Evolutionary conservation across 2,888 invertebrate species (phyloP).

Genomic region (Caenorhabditis virilis): DNA sequence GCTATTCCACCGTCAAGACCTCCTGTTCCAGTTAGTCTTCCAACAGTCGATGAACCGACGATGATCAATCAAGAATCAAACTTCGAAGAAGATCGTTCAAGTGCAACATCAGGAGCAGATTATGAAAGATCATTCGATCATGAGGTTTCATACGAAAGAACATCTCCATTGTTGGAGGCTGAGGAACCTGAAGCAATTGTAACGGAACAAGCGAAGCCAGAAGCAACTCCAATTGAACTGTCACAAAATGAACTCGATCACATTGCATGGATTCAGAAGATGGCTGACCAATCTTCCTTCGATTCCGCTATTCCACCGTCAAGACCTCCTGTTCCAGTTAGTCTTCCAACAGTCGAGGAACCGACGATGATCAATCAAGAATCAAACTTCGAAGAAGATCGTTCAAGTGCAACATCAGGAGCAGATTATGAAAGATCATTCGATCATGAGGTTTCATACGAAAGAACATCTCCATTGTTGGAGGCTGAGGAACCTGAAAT

Average conservation of each 20-base stretch:
- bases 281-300: constrained; percentile 12
- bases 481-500: constrained; percentile 29
- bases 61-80: neutral
- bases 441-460: neutral
- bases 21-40: neutral
- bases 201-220: too few species aligned
- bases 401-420: neutral
- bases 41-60: neutral
- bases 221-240: too few species aligned
- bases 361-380: neutral
- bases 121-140: neutral
- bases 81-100: neutral
- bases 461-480: neutral
- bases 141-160: neutral
- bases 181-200: constrained; percentile 12
- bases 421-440: neutral
- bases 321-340: neutral
- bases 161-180: neutral
- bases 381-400: neutral
- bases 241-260: constrained; percentile 21
- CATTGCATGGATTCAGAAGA: constrained; percentile 3
- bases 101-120: neutral
- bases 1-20: neutral
- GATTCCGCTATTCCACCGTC: neutral
- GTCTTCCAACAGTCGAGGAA: neutral